Evolutionary conservation across 2,888 invertebrate species (phyloP).

Genomic region (Cataglyphis livida): DNA sequence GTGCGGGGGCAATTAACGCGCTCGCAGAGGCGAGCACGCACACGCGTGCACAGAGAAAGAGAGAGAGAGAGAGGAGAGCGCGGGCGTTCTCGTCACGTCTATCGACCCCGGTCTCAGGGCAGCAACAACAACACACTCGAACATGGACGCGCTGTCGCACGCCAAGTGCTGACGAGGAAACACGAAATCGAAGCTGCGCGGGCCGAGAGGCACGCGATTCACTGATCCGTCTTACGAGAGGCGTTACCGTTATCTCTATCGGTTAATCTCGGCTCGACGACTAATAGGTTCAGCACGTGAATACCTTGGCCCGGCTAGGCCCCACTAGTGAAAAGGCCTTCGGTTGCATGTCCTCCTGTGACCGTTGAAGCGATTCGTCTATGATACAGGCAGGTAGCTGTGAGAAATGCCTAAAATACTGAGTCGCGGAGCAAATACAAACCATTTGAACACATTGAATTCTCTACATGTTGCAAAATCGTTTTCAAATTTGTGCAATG

Average conservation of each 20-base stretch:
- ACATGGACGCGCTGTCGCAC: constrained; percentile 61
- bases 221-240: constrained; percentile 85
- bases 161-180: constrained; percentile 63
- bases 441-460: neutral
- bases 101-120: constrained; percentile 64
- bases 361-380: constrained; percentile 14
- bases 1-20: neutral
- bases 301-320: constrained; percentile 76
- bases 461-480: neutral
- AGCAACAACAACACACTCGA: constrained; percentile 34
- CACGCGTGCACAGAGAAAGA: neutral
- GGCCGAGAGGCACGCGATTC: constrained; percentile 80
- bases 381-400: neutral
- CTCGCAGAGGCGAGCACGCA: neutral
- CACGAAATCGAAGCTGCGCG: constrained; percentile 75
- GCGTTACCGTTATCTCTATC: constrained; percentile 82
- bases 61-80: neutral
- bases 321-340: constrained; percentile 75
- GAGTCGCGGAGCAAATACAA: neutral
- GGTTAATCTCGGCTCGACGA: constrained; percentile 76
- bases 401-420: neutral
- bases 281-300: constrained; percentile 81
- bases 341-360: constrained; percentile 45
- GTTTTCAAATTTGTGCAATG: neutral
- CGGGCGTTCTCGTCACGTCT: constrained; percentile 60